Conservation (phyloP, 2,113 vertebrate genomes). For the Perccottus glenii region DNA sequence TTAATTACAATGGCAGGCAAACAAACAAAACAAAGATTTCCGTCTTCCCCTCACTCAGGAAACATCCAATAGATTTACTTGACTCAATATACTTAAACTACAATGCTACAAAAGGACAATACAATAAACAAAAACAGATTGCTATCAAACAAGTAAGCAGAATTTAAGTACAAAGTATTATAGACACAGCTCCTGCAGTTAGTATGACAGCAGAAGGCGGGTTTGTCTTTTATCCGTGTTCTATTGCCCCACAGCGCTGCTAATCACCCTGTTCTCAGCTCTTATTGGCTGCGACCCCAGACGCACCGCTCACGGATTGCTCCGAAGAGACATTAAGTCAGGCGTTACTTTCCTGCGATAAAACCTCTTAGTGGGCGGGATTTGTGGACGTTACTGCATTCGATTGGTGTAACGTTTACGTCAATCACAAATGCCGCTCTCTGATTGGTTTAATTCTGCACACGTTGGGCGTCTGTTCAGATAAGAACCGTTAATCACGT, state of each 20-base stretch:
- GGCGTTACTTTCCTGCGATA: not conserved
- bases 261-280: not conserved
- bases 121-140: too few relatives aligned
- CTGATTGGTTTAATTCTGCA: slow-evolving; percentile 46
- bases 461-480: slow-evolving; percentile 1
- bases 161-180: too few relatives aligned
- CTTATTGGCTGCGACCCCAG: slow-evolving; percentile 44
- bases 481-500: slow-evolving; percentile 50
- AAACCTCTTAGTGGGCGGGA: slow-evolving; percentile 40
- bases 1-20: too few relatives aligned
- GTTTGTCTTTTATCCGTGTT: not conserved
- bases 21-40: too few relatives aligned
- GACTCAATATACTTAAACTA: too few relatives aligned
- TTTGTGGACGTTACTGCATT: not conserved
- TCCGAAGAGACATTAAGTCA: not conserved
- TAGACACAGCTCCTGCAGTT: too few relatives aligned
- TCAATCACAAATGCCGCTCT: slow-evolving; percentile 13
- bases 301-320: slow-evolving; percentile 63
- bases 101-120: too few relatives aligned
- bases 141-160: too few relatives aligned
- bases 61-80: too few relatives aligned
- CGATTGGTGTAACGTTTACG: slow-evolving; percentile 30
- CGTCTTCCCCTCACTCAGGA: too few relatives aligned
- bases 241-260: slow-evolving; percentile 2
- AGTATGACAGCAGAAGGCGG: too few relatives aligned